These are phyloP conservation scores for Stichodactyla helianthus DNA, from an alignment of 64 coral and sea anemone genomes.

Conservation along the genomic window DNA sequence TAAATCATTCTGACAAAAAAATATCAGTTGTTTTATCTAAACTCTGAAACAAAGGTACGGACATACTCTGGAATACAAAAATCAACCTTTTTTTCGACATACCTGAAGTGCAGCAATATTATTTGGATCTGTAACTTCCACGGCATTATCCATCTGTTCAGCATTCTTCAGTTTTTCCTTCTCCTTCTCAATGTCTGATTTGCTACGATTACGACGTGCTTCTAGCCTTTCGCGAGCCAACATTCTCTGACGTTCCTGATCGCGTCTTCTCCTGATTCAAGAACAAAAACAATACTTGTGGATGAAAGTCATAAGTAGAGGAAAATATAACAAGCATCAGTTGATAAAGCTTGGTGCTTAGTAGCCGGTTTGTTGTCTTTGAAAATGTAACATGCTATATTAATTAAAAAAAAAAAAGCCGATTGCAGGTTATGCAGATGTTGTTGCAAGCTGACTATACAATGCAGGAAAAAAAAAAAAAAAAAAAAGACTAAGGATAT, in stretches of 20 bases:
- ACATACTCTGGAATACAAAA: too few species aligned
- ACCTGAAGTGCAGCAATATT: slow-evolving; percentile 77
- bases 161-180: slow-evolving; percentile 54
- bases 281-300: background rate
- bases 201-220: slow-evolving; percentile 55
- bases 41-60: too few species aligned
- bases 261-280: slow-evolving; percentile 36
- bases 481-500: too few species aligned
- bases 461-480: too few species aligned
- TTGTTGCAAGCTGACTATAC: too few species aligned
- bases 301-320: background rate
- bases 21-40: too few species aligned
- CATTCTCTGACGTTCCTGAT: slow-evolving; percentile 64
- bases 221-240: slow-evolving; percentile 74
- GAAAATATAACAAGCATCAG: background rate
- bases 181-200: slow-evolving; percentile 66
- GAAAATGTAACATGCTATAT: too few species aligned
- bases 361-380: too few species aligned
- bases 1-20: too few species aligned
- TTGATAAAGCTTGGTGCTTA: too few species aligned
- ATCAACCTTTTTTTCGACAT: background rate
- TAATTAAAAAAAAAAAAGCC: too few species aligned
- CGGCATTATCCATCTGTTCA: slow-evolving; percentile 52
- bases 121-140: slow-evolving; percentile 42
- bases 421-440: too few species aligned